Evolutionary conservation across 2,888 invertebrate species (phyloP), one percentile per base, ranked within the genome.

Genomic region (Dolichopus griseipennis): DNA sequence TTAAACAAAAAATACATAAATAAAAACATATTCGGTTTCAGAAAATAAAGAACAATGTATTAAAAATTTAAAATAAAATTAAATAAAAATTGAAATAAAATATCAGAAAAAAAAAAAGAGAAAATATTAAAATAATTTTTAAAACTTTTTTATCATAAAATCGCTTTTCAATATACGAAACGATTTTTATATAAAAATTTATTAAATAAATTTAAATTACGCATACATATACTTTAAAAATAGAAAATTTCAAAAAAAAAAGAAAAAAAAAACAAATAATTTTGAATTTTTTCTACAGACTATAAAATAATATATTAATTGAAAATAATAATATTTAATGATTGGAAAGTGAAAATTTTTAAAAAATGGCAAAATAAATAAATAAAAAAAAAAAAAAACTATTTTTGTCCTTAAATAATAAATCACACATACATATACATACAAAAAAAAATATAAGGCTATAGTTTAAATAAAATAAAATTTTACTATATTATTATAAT

Each of bases 381-480:
- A 8, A 61, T 8, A 5, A 61, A 61, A 61, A 61, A 61, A 18
- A 37, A 37, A 2, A 37, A 52, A 18, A 18, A 52, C 52, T 18
- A 18, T 12, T 52, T 52, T 52, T 52, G 52, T 52, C 52, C 52
- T 52, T 52, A 18, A 52, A 52, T 52, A 52, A 52, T 1, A 52
- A 52, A 12, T 18, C 9, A 15, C 52, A 52, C 9, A 18, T 2
- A 52, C 52, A 52, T 27, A 27, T 27, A 27, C 52, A 52, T 15
- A 52, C 52, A 52, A 6, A 52, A 52, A 52, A 18, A 52, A 52
- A 52, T 52, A 52, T 52, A 52, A 52, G 52, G 52, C 52, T 52
- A 52, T 52, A 52, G n/a, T 18, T 52, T 52, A 52, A 52, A 52
- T 52, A 52, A 52, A 52, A 52, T 15, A 52, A 52, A 52, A n/a